These are phyloP conservation scores for Rhopalosiphum nymphaeae DNA, from an alignment of 2,888 invertebrate species.

Conservation along the genomic window DNA sequence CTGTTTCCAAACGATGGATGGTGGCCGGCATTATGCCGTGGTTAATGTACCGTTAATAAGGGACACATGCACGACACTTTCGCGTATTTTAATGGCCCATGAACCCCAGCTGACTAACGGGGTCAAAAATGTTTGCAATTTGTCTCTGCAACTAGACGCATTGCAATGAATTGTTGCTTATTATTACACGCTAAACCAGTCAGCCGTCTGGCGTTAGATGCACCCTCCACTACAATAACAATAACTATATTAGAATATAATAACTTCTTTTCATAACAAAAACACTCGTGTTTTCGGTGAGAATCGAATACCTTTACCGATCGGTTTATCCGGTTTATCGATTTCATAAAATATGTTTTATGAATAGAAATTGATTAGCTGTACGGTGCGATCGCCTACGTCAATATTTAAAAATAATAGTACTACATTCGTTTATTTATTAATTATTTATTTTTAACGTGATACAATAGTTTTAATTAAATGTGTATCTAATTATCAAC, in stretches of 20 bases:
- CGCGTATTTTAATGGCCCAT: conserved; percentile 51
- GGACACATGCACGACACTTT: conserved; percentile 60
- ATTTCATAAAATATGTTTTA: not conserved
- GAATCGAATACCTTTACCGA: not conserved
- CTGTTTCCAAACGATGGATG: conserved; percentile 21
- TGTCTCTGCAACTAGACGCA: conserved; percentile 47
- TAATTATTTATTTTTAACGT: not conserved
- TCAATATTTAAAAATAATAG: too few relatives aligned
- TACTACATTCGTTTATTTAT: not conserved
- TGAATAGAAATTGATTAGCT: not conserved
- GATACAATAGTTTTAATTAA: not conserved
- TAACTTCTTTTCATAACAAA: not conserved
- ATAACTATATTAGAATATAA: conserved; percentile 27
- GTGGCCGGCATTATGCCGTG: conserved; percentile 40
- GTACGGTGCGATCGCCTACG: not conserved
- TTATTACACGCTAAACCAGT: conserved; percentile 40
- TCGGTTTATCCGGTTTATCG: not conserved
- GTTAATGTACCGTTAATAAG: conserved; percentile 65
- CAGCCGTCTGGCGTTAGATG: conserved; percentile 6
- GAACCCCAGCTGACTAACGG: conserved; percentile 48
- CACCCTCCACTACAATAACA: not conserved
- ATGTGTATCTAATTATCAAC: not conserved
- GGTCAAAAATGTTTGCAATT: conserved; percentile 58
- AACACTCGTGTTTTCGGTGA: not conserved
- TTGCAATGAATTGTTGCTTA: conserved; percentile 40